Conservation (phyloP, 2,113 vertebrate genomes). For the Ondatra zibethicus region DNA sequence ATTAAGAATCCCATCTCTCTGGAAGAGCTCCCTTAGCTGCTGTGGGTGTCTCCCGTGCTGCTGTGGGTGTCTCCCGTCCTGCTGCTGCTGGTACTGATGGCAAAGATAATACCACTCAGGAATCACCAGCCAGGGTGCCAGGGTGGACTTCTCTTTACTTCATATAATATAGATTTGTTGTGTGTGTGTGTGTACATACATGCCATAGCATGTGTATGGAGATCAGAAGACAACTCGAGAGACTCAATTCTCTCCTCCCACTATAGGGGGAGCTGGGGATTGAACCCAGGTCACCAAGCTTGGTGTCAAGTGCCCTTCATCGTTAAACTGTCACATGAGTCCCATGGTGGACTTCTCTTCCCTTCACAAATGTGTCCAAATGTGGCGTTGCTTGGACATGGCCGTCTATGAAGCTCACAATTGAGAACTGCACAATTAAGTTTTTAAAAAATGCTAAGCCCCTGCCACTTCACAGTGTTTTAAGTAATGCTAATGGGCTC, state of each 20-base stretch:
- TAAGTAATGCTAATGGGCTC: background rate
- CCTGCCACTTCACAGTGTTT: background rate
- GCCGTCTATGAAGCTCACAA: background rate
- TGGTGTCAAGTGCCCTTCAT: background rate
- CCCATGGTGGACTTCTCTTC: background rate
- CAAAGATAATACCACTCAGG: background rate
- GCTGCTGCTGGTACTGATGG: background rate
- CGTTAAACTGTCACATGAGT: background rate
- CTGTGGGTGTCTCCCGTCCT: too few relatives aligned
- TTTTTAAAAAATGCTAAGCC: background rate
- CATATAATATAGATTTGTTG: background rate
- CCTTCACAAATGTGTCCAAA: background rate
- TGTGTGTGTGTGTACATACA: background rate
- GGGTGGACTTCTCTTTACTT: background rate
- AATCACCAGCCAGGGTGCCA: background rate
- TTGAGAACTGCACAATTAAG: background rate
- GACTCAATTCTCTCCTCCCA: background rate
- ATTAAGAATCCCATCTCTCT: background rate
- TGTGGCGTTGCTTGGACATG: background rate
- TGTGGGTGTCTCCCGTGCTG: too few relatives aligned
- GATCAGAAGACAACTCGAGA: background rate
- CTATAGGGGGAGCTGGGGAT: too few relatives aligned
- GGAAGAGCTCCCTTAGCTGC: background rate
- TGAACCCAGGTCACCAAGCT: background rate
- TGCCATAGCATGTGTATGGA: background rate